Percentiles rank a stretch among this genome's conserved stretches.
Conservation (phyloP, 2,888 invertebrate species). For the Silvanus unidentatus region DNA sequence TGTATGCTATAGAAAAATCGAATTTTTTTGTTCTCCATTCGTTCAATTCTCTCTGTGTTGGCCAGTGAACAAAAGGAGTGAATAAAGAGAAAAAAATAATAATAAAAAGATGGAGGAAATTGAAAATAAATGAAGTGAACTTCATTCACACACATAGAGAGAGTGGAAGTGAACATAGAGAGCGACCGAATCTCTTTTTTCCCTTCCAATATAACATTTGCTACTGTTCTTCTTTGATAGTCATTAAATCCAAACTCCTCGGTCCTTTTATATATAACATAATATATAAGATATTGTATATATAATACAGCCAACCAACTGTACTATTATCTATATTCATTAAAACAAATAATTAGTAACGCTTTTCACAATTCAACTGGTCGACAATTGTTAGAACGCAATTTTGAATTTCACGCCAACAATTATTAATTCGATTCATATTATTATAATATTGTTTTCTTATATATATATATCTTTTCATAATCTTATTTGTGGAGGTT, state of each 20-base stretch:
- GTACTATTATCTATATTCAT: constrained; percentile 10
- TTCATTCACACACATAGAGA: too few species aligned
- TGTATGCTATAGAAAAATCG: too few species aligned
- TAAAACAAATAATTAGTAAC: constrained; percentile 33
- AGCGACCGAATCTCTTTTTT: background rate
- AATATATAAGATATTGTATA: too few species aligned
- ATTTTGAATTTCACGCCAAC: constrained; percentile 46
- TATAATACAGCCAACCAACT: background rate
- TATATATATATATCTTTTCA: background rate
- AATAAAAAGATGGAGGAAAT: constrained; percentile 11
- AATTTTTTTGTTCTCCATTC: too few species aligned
- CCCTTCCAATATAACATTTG: constrained; percentile 31
- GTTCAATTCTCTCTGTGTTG: too few species aligned
- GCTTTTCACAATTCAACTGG: constrained; percentile 29
- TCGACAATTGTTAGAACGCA: constrained; percentile 34
- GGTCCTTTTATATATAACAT: too few species aligned
- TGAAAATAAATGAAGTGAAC: constrained; percentile 27
- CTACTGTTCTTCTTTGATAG: constrained; percentile 35
- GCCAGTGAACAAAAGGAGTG: too few species aligned
- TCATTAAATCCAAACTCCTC: constrained; percentile 34
- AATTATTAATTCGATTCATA: constrained; percentile 46
- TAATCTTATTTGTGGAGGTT: too few species aligned
- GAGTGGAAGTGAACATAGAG: too few species aligned
- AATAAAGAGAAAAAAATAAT: too few species aligned
- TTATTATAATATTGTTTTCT: constrained; percentile 22